Percentiles rank a stretch among this genome's conserved stretches.
phyloP scores from a whole-genome alignment of 2,888 invertebrate species.

The Ptilodon capucinus region DNA sequence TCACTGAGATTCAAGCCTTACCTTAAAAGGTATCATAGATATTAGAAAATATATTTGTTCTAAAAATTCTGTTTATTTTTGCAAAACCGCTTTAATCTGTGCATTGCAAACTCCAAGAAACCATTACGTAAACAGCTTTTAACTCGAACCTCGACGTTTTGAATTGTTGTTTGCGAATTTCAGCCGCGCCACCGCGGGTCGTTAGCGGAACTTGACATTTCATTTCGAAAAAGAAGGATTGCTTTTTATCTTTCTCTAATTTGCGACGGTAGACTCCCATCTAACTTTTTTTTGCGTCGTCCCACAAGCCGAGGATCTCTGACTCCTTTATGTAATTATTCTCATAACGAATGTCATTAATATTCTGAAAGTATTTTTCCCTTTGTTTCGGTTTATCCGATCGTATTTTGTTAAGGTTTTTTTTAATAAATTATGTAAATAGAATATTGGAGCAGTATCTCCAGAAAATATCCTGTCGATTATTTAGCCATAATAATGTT shows the following conservation, averaged over 20 bases:
- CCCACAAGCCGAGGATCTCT: constrained; percentile 14
- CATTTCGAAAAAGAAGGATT: constrained; percentile 64
- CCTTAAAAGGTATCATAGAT: too few species aligned
- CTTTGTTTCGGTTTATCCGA: not conserved
- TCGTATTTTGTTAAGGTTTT: not conserved
- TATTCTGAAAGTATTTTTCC: constrained; percentile 22
- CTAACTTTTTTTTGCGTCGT: constrained; percentile 18
- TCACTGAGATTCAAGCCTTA: too few species aligned
- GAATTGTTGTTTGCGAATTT: constrained; percentile 48
- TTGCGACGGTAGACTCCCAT: constrained; percentile 43
- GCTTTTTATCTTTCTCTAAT: constrained; percentile 53
- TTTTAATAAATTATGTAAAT: not conserved
- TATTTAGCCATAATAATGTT: too few species aligned
- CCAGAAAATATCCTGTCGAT: too few species aligned
- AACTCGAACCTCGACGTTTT: constrained; percentile 22
- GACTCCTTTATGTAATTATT: constrained; percentile 31
- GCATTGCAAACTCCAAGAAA: not conserved
- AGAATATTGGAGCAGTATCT: too few species aligned
- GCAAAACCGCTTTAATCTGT: not conserved
- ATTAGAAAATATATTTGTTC: too few species aligned
- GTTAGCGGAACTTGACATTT: constrained; percentile 67
- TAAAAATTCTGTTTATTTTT: not conserved
- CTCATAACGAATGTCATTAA: constrained; percentile 39
- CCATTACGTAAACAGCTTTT: constrained; percentile 7
- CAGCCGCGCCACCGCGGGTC: constrained; percentile 42